Conservation (phyloP, 1,140 invertebrate genomes). For the Mercenaria mercenaria region DNA sequence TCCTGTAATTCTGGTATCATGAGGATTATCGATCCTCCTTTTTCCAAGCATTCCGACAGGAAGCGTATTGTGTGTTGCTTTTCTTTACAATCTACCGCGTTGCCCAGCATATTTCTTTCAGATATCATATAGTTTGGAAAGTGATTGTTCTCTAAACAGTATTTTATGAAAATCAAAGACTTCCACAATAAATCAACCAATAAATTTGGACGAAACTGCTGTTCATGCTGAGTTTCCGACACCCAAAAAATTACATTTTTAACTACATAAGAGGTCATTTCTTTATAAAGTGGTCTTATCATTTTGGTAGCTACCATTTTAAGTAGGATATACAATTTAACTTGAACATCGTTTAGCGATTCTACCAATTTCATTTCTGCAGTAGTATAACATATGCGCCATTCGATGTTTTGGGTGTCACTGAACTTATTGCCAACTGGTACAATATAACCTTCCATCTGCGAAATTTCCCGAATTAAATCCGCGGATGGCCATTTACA, state of each 20-base stretch:
- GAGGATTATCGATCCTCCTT: background rate
- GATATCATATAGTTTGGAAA: constrained; percentile 38
- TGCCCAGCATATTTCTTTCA: background rate
- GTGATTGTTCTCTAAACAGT: background rate
- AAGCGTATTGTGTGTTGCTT: background rate
- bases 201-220: background rate
- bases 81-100: background rate
- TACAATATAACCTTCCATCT: background rate
- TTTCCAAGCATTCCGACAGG: background rate
- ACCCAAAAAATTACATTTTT: constrained; percentile 42
- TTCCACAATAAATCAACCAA: background rate
- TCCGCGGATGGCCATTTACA: background rate
- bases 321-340: constrained; percentile 16
- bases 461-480: background rate
- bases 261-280: constrained; percentile 18
- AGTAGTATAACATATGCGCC: background rate
- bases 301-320: background rate
- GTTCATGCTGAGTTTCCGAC: background rate
- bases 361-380: constrained; percentile 13
- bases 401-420: constrained; percentile 10
- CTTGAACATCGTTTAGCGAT: background rate
- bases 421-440: background rate
- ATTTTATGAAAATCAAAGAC: background rate
- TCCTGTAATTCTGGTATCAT: background rate
- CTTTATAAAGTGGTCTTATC: background rate